Evolutionary conservation across 2,888 invertebrate species (phyloP).

Genomic region (Volucella inflata): DNA sequence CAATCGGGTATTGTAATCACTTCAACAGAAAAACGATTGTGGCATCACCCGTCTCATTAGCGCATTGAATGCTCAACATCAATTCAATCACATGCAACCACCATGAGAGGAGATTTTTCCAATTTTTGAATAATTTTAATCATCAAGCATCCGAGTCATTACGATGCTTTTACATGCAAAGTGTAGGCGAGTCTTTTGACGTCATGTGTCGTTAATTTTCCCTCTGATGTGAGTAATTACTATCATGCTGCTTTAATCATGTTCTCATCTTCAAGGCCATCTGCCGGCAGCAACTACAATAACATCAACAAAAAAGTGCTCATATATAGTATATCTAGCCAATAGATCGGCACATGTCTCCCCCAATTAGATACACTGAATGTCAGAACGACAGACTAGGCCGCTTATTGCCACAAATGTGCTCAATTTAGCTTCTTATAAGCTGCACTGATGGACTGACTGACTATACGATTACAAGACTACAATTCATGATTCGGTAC

Average conservation of each 20-base stretch:
- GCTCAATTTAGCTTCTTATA: slow-evolving; percentile 55
- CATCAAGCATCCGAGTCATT: neutral
- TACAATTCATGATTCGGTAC: neutral
- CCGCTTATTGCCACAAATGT: slow-evolving; percentile 53
- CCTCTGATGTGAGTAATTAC: slow-evolving; percentile 51
- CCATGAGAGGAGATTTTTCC: too few relatives aligned
- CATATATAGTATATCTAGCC: neutral
- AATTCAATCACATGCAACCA: too few relatives aligned
- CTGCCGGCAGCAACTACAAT: slow-evolving; percentile 11
- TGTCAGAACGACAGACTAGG: slow-evolving; percentile 41
- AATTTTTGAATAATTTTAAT: too few relatives aligned
- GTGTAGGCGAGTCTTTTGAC: slow-evolving; percentile 22
- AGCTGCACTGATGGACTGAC: slow-evolving; percentile 45
- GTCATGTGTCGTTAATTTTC: slow-evolving; percentile 38
- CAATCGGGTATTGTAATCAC: too few relatives aligned
- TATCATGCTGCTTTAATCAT: slow-evolving; percentile 15
- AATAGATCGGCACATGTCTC: slow-evolving; percentile 52
- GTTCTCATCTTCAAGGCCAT: neutral
- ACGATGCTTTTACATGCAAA: slow-evolving; percentile 7
- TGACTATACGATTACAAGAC: neutral
- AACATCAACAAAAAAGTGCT: slow-evolving; percentile 26
- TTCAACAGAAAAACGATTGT: too few relatives aligned
- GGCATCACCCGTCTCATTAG: too few relatives aligned
- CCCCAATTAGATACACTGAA: slow-evolving; percentile 41
- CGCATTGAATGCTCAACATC: too few relatives aligned